Conservation (phyloP, 23 tunicate species). For the Trididemnum nubilum region DNA sequence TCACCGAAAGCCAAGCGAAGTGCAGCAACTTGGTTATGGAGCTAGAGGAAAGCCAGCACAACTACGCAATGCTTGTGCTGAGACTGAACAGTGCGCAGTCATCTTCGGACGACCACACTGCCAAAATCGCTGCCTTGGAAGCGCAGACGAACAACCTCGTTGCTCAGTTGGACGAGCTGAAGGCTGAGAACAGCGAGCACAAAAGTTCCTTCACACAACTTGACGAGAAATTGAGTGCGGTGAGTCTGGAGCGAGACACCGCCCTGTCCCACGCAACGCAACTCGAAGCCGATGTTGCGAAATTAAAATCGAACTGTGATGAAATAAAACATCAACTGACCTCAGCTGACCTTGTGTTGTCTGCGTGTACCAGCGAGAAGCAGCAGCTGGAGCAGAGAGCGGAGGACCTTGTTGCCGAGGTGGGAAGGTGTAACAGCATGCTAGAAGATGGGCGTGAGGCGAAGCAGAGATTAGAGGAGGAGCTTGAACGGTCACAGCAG, state of each 20-base stretch:
- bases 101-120: not conserved
- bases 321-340: not conserved
- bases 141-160: not conserved
- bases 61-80: not conserved
- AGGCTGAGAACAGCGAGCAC: not conserved
- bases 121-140: not conserved
- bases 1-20: not conserved
- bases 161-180: not conserved
- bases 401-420: not conserved
- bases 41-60: not conserved
- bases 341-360: not conserved
- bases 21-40: not conserved
- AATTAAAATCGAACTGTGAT: not conserved
- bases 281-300: not conserved
- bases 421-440: not conserved
- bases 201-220: not conserved
- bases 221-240: not conserved
- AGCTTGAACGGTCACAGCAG: not conserved
- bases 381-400: not conserved
- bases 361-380: not conserved
- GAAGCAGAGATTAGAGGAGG: not conserved
- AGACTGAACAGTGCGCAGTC: not conserved
- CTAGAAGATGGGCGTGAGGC: not conserved
- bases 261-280: not conserved
- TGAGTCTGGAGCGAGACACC: too few relatives aligned